Evolutionary conservation across 2,113 vertebrate genomes (phyloP).

Genomic region (Elgaria multicarinata): DNA sequence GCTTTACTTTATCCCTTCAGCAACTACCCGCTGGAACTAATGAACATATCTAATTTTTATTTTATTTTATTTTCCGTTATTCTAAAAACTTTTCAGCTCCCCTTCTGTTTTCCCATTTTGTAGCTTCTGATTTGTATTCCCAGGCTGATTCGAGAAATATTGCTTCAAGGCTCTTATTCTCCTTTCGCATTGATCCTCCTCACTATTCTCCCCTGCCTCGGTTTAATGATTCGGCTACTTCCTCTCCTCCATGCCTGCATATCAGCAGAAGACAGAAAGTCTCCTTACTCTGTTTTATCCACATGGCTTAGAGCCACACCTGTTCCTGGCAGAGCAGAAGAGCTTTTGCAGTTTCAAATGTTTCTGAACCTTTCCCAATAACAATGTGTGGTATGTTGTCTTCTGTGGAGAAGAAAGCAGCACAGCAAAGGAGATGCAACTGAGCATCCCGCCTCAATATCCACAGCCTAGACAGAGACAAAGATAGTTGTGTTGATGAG

Average conservation of each 20-base stretch:
- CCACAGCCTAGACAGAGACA: too few species aligned
- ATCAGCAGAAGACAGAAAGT: background rate
- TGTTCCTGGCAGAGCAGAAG: background rate
- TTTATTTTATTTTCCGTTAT: background rate
- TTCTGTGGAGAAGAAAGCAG: background rate
- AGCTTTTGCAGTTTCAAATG: background rate
- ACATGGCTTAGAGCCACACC: background rate
- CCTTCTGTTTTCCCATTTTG: background rate
- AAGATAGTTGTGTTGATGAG: background rate
- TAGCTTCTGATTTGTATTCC: background rate
- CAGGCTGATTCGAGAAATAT: background rate
- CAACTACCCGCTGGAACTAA: background rate
- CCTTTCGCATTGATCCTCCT: background rate
- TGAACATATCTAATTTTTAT: slow-evolving; percentile 27
- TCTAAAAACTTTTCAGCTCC: background rate
- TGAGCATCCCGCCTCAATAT: background rate
- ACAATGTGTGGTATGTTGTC: background rate
- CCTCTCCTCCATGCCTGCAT: background rate
- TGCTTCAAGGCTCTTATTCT: background rate
- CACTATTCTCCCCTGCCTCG: background rate
- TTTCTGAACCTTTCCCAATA: background rate
- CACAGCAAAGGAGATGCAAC: background rate
- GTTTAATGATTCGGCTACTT: background rate
- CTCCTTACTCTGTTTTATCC: background rate
- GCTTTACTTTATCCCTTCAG: background rate